Conservation (phyloP, 2,888 invertebrate species). For the Electrophaes corylata region DNA sequence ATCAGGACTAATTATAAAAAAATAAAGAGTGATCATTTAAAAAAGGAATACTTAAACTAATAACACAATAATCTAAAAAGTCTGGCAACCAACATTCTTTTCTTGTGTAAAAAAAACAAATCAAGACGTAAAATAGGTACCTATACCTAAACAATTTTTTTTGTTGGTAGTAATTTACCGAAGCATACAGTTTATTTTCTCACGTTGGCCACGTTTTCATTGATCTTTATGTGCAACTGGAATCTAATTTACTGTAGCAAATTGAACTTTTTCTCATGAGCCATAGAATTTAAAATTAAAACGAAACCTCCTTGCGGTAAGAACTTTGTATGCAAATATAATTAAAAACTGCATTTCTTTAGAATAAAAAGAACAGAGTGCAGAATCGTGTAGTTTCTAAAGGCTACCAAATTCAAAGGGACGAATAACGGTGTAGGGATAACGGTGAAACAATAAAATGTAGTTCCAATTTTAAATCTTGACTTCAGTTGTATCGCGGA, state of each 20-base stretch:
- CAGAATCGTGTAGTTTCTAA: constrained; percentile 8
- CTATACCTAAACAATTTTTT: not conserved
- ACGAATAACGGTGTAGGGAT: constrained; percentile 70
- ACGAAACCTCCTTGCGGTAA: not conserved
- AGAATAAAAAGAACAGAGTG: not conserved
- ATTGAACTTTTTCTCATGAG: not conserved
- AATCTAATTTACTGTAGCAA: not conserved
- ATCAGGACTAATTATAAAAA: too few species aligned
- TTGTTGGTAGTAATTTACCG: not conserved
- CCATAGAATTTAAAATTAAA: constrained; percentile 1
- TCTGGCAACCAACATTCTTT: too few species aligned
- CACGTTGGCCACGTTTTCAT: not conserved
- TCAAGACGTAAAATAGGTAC: too few species aligned
- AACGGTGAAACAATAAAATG: constrained; percentile 70
- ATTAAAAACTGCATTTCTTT: constrained; percentile 10
- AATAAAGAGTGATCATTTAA: too few species aligned
- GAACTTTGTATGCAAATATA: constrained; percentile 5
- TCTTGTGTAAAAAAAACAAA: not conserved
- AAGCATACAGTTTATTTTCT: not conserved
- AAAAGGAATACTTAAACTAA: too few species aligned
- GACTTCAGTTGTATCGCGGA: constrained; percentile 43
- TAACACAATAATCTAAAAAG: too few species aligned
- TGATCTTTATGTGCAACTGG: not conserved
- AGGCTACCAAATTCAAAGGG: constrained; percentile 66
- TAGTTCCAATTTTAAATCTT: constrained; percentile 56